These are phyloP conservation scores for Microplitis demolitor DNA, from an alignment of 1,140 invertebrate species.

Conservation along the genomic window DNA sequence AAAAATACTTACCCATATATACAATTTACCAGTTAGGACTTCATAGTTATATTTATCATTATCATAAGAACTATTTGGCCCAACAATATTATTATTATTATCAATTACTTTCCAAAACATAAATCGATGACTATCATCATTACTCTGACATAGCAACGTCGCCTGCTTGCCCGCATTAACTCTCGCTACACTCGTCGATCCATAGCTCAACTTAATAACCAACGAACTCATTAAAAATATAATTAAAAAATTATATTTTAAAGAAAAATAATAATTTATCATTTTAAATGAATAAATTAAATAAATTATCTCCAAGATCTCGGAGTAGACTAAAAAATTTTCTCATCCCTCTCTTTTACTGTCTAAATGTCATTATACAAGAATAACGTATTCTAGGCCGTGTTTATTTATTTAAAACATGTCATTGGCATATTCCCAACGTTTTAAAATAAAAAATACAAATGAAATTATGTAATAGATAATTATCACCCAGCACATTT, in stretches of 20 bases:
- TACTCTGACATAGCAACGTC: constrained; percentile 68
- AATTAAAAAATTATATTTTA: not conserved
- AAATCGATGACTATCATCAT: constrained; percentile 69
- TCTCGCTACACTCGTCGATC: constrained; percentile 56
- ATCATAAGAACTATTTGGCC: constrained; percentile 67
- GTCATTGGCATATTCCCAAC: too few species aligned
- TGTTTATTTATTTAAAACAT: too few species aligned
- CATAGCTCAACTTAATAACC: constrained; percentile 25
- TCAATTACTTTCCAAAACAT: constrained; percentile 70
- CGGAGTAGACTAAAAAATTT: too few species aligned
- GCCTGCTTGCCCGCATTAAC: constrained; percentile 66
- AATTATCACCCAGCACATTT: too few species aligned
- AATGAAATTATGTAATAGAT: too few species aligned
- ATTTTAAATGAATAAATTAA: not conserved
- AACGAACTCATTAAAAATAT: constrained; percentile 39
- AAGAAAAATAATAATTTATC: not conserved
- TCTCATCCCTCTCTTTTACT: too few species aligned
- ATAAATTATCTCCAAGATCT: not conserved
- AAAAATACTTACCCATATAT: constrained; percentile 66
- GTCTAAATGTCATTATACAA: too few species aligned
- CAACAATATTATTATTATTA: constrained; percentile 62
- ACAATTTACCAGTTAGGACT: constrained; percentile 69
- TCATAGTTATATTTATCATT: constrained; percentile 72
- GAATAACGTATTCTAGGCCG: too few species aligned
- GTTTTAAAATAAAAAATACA: too few species aligned